Evolutionary conservation across 2,113 vertebrate species (phyloP).

Genomic region (Pteruthius melanotis): DNA sequence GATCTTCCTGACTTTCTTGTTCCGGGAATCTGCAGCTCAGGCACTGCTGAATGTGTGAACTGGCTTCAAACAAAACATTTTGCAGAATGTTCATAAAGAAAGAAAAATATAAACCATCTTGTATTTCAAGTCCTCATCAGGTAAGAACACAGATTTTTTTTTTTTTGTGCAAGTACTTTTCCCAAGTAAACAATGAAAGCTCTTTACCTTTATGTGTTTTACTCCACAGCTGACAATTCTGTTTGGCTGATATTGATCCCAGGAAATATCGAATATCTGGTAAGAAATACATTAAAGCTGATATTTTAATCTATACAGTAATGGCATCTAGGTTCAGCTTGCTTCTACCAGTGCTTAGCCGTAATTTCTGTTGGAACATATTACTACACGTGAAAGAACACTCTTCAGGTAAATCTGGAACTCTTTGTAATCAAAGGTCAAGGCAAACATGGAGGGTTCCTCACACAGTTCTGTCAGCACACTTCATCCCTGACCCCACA

Average conservation of each 20-base stretch:
- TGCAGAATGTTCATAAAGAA: background rate
- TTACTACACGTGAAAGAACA: background rate
- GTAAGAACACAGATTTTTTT: background rate
- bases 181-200: background rate
- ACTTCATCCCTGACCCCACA: background rate
- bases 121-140: background rate
- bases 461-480: background rate
- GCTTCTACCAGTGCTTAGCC: background rate
- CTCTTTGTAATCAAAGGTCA: background rate
- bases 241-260: slow-evolving; percentile 88
- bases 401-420: background rate
- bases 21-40: background rate
- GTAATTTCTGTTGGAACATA: background rate
- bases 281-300: slow-evolving; percentile 47
- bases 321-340: background rate
- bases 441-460: background rate
- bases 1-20: background rate
- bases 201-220: slow-evolving; percentile 96
- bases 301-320: background rate
- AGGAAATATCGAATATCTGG: slow-evolving; percentile 97
- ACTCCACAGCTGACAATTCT: slow-evolving; percentile 95
- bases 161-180: background rate
- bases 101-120: background rate
- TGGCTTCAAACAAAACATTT: background rate
- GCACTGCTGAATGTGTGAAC: background rate